Conservation (phyloP, 2,888 invertebrate species). For the Petrolisthes cinctipes region DNA sequence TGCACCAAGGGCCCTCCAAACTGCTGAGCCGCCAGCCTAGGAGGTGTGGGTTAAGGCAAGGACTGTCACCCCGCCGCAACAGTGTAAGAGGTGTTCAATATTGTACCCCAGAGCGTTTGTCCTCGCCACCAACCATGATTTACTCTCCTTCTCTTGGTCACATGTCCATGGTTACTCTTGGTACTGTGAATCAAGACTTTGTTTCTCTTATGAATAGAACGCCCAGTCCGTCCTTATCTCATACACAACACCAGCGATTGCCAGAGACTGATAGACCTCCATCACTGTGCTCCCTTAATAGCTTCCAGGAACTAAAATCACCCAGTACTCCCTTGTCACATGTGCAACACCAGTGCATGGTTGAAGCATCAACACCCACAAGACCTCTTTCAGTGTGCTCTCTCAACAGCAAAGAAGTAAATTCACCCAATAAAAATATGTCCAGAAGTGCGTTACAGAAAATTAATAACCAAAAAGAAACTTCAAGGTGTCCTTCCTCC, state of each 20-base stretch:
- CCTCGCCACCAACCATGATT: background rate
- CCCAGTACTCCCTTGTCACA: too few relatives aligned
- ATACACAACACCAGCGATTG: background rate
- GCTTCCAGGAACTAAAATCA: too few relatives aligned
- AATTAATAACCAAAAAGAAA: too few relatives aligned
- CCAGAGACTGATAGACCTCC: background rate
- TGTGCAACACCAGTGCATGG: too few relatives aligned
- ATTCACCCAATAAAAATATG: too few relatives aligned
- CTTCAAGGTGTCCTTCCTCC: too few relatives aligned
- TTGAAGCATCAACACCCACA: too few relatives aligned
- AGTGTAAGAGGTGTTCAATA: conserved; percentile 16
- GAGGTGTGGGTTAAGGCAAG: conserved; percentile 21
- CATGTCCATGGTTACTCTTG: background rate
- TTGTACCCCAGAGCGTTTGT: conserved; percentile 10
- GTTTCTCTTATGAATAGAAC: background rate
- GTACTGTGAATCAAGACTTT: background rate
- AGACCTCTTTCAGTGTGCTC: too few relatives aligned
- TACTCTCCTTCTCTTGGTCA: background rate
- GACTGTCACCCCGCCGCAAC: conserved; percentile 30
- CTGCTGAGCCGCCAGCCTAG: conserved; percentile 21
- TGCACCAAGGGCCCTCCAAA: background rate
- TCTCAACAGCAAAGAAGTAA: too few relatives aligned
- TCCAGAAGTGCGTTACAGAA: too few relatives aligned
- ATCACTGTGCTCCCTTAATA: background rate
- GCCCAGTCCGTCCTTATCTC: background rate